phyloP scores from a whole-genome alignment of 2,113 vertebrate species.

The Strix aluco region DNA sequence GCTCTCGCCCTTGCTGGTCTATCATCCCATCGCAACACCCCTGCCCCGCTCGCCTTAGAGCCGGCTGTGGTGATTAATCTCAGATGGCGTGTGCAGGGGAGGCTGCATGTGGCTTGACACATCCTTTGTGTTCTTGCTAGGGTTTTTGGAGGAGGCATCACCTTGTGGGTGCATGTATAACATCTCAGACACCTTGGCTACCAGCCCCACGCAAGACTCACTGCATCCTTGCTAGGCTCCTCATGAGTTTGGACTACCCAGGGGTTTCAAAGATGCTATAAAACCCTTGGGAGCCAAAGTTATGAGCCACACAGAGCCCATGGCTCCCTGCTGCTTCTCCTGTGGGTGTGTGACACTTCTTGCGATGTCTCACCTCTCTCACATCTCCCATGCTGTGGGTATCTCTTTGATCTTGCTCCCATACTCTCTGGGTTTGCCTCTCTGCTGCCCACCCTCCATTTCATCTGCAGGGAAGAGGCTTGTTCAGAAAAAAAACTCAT shows the following conservation, averaged over 20 bases:
- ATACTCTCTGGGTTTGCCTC: neutral
- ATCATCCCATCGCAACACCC: neutral
- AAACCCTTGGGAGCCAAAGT: neutral
- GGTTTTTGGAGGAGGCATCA: neutral
- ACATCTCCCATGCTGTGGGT: rapidly evolving
- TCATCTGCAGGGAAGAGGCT: neutral
- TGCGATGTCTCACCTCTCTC: neutral
- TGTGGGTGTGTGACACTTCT: neutral
- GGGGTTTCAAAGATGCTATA: neutral
- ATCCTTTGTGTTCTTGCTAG: neutral
- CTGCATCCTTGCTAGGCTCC: neutral
- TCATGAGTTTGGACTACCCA: rapidly evolving
- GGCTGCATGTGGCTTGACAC: rapidly evolving
- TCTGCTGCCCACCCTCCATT: neutral
- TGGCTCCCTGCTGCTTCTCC: neutral
- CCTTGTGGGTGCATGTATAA: neutral
- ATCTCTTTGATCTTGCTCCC: neutral
- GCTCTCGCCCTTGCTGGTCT: no score
- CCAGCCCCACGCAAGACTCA: neutral
- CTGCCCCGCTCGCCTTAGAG: neutral
- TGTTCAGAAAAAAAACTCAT: neutral
- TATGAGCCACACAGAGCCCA: neutral
- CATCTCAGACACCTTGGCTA: neutral
- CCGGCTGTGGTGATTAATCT: rapidly evolving
- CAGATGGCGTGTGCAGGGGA: neutral